A percentile compares a stretch with the other conserved stretches of the same genome.
Evolutionary conservation across 2,113 vertebrate genomes (phyloP).

Genomic region (Xenopus borealis): DNA sequence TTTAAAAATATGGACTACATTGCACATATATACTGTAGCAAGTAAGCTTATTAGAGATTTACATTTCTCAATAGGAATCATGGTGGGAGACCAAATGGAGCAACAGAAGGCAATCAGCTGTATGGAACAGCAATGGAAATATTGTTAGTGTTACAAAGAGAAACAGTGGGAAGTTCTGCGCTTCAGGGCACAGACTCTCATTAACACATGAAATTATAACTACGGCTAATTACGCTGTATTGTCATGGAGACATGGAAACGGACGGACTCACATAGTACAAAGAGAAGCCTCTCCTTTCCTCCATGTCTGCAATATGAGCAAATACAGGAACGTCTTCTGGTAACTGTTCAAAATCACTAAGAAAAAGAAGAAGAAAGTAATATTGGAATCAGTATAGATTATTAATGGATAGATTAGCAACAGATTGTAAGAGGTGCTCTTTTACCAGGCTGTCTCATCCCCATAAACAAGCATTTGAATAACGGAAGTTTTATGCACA

Average conservation of each 20-base stretch:
- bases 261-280: slow-evolving; percentile 74
- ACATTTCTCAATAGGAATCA: background rate
- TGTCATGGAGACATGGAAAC: background rate
- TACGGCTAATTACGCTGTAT: background rate
- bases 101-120: background rate
- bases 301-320: slow-evolving; percentile 88
- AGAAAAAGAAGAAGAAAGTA: background rate
- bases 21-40: too few relatives aligned
- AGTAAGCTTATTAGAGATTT: too few relatives aligned
- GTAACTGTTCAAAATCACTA: slow-evolving; percentile 92
- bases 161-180: background rate
- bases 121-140: background rate
- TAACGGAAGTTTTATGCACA: too few relatives aligned
- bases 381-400: slow-evolving; percentile 10
- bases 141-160: background rate
- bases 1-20: too few relatives aligned
- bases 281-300: slow-evolving; percentile 87
- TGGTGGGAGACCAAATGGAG: background rate
- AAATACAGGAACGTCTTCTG: slow-evolving; percentile 78
- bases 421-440: too few relatives aligned
- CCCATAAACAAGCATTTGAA: too few relatives aligned
- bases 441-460: too few relatives aligned
- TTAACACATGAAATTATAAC: too few relatives aligned
- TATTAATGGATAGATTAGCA: too few relatives aligned
- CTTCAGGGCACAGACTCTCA: too few relatives aligned